These are phyloP conservation scores for Drosophila busckii DNA, from an alignment of 1,140 invertebrate genomes.

Conservation along the genomic window DNA sequence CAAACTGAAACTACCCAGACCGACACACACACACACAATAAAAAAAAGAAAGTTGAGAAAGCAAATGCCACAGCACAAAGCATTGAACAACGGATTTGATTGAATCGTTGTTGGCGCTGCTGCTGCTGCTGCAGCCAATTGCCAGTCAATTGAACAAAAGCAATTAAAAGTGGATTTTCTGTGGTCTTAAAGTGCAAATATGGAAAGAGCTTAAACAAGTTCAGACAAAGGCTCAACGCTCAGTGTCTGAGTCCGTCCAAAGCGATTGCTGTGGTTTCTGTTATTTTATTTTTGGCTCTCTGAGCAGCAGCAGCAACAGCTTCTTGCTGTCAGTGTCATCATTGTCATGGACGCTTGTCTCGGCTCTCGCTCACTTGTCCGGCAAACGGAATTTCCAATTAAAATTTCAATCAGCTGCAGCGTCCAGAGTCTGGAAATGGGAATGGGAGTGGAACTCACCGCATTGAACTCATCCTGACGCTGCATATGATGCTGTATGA, in stretches of 20 bases:
- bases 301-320: neutral
- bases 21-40: slow-evolving; percentile 24
- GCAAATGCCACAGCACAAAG: slow-evolving; percentile 42
- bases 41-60: slow-evolving; percentile 14
- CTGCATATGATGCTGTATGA: slow-evolving; percentile 96
- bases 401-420: slow-evolving; percentile 68
- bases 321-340: slow-evolving; percentile 15
- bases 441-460: slow-evolving; percentile 80
- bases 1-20: slow-evolving; percentile 42
- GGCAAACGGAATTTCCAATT: slow-evolving; percentile 73
- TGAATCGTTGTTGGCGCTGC: slow-evolving; percentile 35
- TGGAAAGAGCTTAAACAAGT: slow-evolving; percentile 68
- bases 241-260: slow-evolving; percentile 19
- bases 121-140: slow-evolving; percentile 27
- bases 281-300: neutral
- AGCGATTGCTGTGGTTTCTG: slow-evolving; percentile 60
- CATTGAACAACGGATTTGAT: slow-evolving; percentile 37
- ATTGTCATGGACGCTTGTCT: neutral
- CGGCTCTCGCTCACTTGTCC: slow-evolving; percentile 1
- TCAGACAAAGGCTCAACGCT: slow-evolving; percentile 23
- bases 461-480: slow-evolving; percentile 95
- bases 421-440: neutral
- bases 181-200: slow-evolving; percentile 66
- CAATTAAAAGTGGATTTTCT: slow-evolving; percentile 77
- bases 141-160: slow-evolving; percentile 78